These are phyloP conservation scores for Ovis aries DNA, from an alignment of 2,113 vertebrate genomes.

Conservation along the genomic window ARS-UI_Ramb_v3.0 NC_056054.1:245636501-245637000, in stretches of 20 bases:
- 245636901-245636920: background rate
- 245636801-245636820: constrained; percentile 30
- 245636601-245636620: background rate
- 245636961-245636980: background rate
- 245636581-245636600: background rate
- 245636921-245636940: background rate
- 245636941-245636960: background rate
- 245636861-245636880: background rate
- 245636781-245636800: constrained; percentile 26
- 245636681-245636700: background rate
- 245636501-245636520: background rate
- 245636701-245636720: constrained; percentile 38
- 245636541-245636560: background rate
- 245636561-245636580: background rate
- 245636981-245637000: background rate
- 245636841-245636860: background rate
- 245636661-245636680: constrained; percentile 5
- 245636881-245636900: constrained; percentile 2
- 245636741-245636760: constrained; percentile 31
- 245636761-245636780: constrained; percentile 52
- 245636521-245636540: background rate
- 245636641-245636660: background rate
- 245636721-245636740: constrained; percentile 39
- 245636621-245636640: background rate
- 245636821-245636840: constrained; percentile 26